phyloP scores from a whole-genome alignment of 2,797 vertebrate species.

The Arremon brunneinucha region DNA sequence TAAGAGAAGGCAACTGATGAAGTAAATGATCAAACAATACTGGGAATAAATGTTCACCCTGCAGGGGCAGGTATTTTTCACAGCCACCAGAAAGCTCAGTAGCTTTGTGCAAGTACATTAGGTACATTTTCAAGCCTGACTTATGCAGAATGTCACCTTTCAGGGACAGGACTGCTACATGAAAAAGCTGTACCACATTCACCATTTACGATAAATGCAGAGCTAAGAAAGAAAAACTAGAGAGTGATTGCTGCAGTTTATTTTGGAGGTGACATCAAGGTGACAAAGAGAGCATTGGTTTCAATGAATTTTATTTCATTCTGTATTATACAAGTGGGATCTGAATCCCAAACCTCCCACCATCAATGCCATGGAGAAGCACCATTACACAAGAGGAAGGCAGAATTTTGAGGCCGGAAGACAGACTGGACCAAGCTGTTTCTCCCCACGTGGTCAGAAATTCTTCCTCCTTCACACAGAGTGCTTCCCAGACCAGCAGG shows the following conservation, averaged over 20 bases:
- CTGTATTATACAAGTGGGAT: constrained; percentile 47
- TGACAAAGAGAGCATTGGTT: neutral
- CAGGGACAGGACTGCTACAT: neutral
- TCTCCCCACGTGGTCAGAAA: constrained; percentile 16
- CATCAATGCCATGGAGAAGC: constrained; percentile 22
- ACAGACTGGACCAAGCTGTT: neutral
- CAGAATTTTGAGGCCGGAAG: constrained; percentile 35
- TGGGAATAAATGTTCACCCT: neutral
- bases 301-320: constrained; percentile 53
- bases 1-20: neutral
- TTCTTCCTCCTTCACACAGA: constrained; percentile 27
- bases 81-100: neutral
- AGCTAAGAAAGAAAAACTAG: neutral
- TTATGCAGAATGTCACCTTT: neutral
- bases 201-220: neutral
- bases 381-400: constrained; percentile 25
- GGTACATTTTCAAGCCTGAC: neutral
- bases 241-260: neutral
- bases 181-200: neutral
- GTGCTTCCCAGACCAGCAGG: constrained; percentile 21
- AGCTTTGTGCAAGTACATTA: neutral
- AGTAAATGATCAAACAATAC: neutral
- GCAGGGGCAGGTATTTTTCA: neutral
- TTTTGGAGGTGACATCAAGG: neutral
- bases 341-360: constrained; percentile 36